phyloP scores from a whole-genome alignment of 2,797 vertebrate genomes.

The Molossus alvarezi region DNA sequence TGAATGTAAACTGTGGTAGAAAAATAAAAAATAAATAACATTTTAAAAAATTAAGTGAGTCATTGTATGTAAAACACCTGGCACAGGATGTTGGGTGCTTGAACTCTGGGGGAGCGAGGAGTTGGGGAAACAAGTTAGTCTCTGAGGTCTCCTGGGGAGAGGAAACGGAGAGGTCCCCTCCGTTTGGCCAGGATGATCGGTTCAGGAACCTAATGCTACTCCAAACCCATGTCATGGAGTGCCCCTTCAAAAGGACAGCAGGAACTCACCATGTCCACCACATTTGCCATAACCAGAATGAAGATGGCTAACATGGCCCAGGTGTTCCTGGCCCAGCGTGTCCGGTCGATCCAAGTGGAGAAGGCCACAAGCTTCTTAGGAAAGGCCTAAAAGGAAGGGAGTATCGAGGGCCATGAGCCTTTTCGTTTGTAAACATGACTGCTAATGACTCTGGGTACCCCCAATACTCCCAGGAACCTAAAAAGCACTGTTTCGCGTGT shows the following conservation, averaged over 20 bases:
- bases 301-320: constrained; percentile 98
- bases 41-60: not conserved
- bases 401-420: not conserved
- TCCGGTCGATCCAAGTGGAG: constrained; percentile 97
- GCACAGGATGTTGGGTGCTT: not conserved
- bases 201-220: not conserved
- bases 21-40: not conserved
- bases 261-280: constrained; percentile 96
- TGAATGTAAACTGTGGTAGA: not conserved
- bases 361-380: constrained; percentile 96
- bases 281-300: constrained; percentile 96
- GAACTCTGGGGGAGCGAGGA: not conserved
- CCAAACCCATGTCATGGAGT: not conserved
- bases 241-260: not conserved
- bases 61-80: not conserved
- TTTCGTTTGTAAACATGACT: not conserved
- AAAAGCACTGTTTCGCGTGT: fast-evolving
- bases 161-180: not conserved
- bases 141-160: not conserved
- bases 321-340: constrained; percentile 97
- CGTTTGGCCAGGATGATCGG: too few relatives aligned
- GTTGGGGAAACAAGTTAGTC: not conserved
- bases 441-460: not conserved
- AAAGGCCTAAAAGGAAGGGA: constrained; percentile 91
- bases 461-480: not conserved